These are phyloP conservation scores for Sorex fumeus DNA, from an alignment of 2,113 vertebrate genomes.

Conservation along the genomic window DNA sequence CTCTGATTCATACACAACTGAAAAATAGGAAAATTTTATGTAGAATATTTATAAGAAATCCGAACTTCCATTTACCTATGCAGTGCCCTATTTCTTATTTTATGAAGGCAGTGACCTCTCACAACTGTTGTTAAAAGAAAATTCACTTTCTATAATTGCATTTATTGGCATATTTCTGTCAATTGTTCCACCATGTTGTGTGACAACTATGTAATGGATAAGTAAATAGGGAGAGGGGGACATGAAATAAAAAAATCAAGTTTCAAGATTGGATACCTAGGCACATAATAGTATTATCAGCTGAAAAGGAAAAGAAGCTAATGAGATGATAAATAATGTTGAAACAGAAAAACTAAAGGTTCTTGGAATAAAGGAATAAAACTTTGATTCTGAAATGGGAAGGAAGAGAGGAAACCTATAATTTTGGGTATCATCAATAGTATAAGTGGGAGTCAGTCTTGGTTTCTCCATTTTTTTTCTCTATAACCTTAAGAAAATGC, in stretches of 20 bases:
- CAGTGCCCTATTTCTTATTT: not conserved
- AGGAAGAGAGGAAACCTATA: not conserved
- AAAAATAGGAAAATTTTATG: not conserved
- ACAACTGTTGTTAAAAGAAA: constrained; percentile 4
- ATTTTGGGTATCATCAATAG: not conserved
- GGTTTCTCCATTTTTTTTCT: not conserved
- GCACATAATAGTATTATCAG: not conserved
- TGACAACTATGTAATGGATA: not conserved
- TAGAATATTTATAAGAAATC: not conserved
- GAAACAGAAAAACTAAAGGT: not conserved
- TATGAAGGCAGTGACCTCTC: not conserved
- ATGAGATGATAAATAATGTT: too few species aligned
- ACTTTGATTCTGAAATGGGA: not conserved
- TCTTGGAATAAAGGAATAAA: not conserved
- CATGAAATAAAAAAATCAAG: not conserved
- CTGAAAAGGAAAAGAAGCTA: constrained; percentile 6
- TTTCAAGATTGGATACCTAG: not conserved
- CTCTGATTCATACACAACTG: constrained; percentile 17
- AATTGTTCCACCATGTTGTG: not conserved
- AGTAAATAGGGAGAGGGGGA: not conserved
- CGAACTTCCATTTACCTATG: not conserved
- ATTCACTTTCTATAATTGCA: not conserved
- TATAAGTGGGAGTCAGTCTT: not conserved
- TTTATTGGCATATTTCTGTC: constrained; percentile 43
- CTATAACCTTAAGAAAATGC: constrained; percentile 26